Evolutionary conservation across 2,113 vertebrate species (phyloP).

Genomic region (Ahaetulla prasina): DNA sequence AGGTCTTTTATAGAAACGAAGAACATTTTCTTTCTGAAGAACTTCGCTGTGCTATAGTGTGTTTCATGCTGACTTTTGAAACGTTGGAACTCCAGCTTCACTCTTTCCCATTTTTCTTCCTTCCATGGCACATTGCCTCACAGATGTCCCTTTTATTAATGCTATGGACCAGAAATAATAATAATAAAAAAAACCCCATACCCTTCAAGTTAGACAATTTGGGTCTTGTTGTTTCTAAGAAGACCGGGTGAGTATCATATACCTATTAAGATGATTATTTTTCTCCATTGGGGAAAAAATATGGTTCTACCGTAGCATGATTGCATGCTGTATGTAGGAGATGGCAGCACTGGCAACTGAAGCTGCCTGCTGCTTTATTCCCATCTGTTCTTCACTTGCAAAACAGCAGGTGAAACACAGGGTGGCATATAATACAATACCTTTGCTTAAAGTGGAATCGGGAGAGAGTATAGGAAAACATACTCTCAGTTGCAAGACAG

Average conservation of each 20-base stretch:
- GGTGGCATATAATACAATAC: slow-evolving; percentile 1
- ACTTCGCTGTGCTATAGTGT: neutral
- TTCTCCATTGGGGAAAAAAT: neutral
- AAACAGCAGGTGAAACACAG: neutral
- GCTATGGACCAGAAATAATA: neutral
- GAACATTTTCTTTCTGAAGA: neutral
- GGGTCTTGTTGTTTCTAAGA: neutral
- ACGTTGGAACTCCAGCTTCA: neutral
- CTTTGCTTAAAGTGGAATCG: neutral
- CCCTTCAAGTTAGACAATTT: neutral
- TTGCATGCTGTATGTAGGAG: neutral
- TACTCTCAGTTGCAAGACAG: neutral
- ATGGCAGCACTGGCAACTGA: neutral
- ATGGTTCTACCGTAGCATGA: neutral
- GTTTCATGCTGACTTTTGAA: neutral
- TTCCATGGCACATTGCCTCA: neutral
- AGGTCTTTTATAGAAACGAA: neutral
- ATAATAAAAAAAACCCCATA: neutral
- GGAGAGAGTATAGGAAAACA: neutral
- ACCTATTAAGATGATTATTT: neutral
- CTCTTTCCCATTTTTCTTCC: neutral
- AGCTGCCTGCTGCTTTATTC: slow-evolving; percentile 9
- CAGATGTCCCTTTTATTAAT: neutral
- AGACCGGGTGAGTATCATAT: neutral
- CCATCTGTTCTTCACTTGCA: neutral